Evolutionary conservation across 2,797 vertebrate species (phyloP), one percentile per base, ranked within the genome.

Genomic region (Dermochelys coriacea): DNA sequence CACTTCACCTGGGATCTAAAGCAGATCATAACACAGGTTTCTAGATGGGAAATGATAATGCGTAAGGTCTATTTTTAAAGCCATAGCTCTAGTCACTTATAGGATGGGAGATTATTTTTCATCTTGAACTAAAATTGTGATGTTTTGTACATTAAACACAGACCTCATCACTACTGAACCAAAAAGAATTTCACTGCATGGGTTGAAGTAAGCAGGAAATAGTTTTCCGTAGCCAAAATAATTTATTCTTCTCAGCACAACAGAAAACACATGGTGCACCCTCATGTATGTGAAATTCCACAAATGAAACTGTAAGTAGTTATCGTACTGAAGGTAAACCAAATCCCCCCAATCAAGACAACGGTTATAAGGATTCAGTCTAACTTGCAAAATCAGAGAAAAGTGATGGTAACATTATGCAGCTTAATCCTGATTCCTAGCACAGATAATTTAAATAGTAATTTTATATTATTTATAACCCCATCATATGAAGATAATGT

Each of bases 171-270:
- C 83, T 88, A 93, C 21, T 77, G 74, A 95, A 88, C 80, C 83
- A 82, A 47, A 15, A 93, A 29, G 29, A 91, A 88, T 84, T 86
- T 82, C 50, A 55, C 86, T 91, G 64, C 55, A 94, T 71, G 88
- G 88, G 86, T 86, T 92, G 61, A 93, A 97, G 86, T 21, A 93
- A 94, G 96, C 93, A 96, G 96, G 95, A 97, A 97, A 95, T 97
- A 95, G 81, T 96, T 97, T 95, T 94, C 95, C 84, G 71, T 2
- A 78, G 57, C 87, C 93, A 94, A 94, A 97, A 96, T 82, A 97
- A 97, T 94, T 87, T 96, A 87, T 95, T 95, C 94, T 97, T 90
- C 75, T 87, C 50, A 79, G 91, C 86, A 92, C 90, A 94, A 96
- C 12, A 96, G 80, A 94, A 97, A 98, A 96, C 94, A 97, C 59